Evolutionary conservation across 2,888 invertebrate species (phyloP).

Genomic region (Osmoderma eremita): DNA sequence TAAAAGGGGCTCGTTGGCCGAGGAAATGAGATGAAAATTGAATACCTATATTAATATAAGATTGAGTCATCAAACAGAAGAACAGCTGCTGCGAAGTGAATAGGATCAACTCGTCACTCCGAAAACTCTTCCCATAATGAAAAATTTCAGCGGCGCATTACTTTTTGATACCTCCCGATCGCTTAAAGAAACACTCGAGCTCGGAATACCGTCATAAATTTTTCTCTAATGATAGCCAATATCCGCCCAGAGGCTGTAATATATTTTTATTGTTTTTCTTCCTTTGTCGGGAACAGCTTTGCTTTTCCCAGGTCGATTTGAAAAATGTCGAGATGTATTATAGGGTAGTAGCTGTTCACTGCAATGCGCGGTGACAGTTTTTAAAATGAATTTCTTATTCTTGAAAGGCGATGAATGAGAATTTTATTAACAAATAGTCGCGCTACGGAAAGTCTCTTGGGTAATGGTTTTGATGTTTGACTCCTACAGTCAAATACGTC

Average conservation of each 20-base stretch:
- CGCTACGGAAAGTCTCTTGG: too few relatives aligned
- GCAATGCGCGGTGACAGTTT: not conserved
- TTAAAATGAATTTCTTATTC: too few relatives aligned
- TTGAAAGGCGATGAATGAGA: too few relatives aligned
- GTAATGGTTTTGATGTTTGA: too few relatives aligned
- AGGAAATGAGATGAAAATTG: slow-evolving; percentile 22
- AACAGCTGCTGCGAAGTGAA: slow-evolving; percentile 7
- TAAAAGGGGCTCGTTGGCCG: not conserved
- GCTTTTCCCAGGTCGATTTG: slow-evolving; percentile 17
- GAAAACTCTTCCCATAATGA: slow-evolving; percentile 29
- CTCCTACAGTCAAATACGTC: too few relatives aligned
- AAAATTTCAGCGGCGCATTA: slow-evolving; percentile 31
- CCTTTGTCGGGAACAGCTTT: slow-evolving; percentile 15
- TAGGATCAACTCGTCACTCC: slow-evolving; percentile 30
- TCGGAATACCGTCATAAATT: slow-evolving; percentile 10
- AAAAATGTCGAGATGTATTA: slow-evolving; percentile 9
- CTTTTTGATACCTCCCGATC: slow-evolving; percentile 21
- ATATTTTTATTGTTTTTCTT: slow-evolving; percentile 27
- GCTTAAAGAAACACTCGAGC: slow-evolving; percentile 9
- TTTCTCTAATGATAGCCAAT: slow-evolving; percentile 28
- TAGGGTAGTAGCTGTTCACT: not conserved
- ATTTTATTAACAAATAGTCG: too few relatives aligned
- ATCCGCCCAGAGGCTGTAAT: slow-evolving; percentile 18
- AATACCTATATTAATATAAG: slow-evolving; percentile 32
- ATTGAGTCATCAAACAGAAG: slow-evolving; percentile 1